Conservation (phyloP, 2,797 vertebrate species). For the Cetoscarus ocellatus region DNA sequence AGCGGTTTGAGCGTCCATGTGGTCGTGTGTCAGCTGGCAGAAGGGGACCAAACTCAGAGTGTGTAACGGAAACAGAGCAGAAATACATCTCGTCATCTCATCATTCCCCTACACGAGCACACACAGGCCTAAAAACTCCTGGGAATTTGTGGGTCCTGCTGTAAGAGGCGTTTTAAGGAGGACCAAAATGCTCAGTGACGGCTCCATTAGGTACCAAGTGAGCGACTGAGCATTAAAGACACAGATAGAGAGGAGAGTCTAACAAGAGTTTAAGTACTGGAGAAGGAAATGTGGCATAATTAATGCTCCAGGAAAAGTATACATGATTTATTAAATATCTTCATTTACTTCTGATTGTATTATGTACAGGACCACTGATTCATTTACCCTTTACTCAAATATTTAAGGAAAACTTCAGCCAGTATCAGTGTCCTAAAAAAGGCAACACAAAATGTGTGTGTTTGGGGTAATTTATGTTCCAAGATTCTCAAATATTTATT, state of each 20-base stretch:
- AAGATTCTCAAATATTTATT: too few species aligned
- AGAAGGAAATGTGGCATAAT: constrained; percentile 35
- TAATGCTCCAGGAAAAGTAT: constrained; percentile 38
- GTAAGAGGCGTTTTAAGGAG: constrained; percentile 61
- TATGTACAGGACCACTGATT: too few species aligned
- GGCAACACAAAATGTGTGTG: too few species aligned
- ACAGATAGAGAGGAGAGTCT: constrained; percentile 26
- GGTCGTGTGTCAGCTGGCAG: constrained; percentile 53
- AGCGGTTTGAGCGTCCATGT: constrained; percentile 10
- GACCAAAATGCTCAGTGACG: constrained; percentile 73
- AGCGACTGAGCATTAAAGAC: constrained; percentile 68
- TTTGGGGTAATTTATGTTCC: too few species aligned
- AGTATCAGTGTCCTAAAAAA: too few species aligned
- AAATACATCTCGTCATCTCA: constrained; percentile 52
- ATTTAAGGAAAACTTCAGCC: too few species aligned
- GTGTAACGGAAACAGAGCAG: constrained; percentile 50
- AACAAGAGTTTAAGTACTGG: constrained; percentile 47
- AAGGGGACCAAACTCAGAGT: constrained; percentile 12
- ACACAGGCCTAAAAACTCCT: constrained; percentile 65
- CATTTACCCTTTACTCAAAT: too few species aligned
- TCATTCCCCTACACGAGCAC: constrained; percentile 53
- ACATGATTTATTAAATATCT: constrained; percentile 31
- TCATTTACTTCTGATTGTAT: constrained; percentile 4
- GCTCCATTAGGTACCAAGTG: constrained; percentile 82
- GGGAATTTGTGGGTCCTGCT: constrained; percentile 66